Percentiles rank a stretch among this genome's conserved stretches.
These are phyloP conservation scores for Epicampocera succincta DNA, from an alignment of 2,888 invertebrate genomes.

Conservation along the genomic window DNA sequence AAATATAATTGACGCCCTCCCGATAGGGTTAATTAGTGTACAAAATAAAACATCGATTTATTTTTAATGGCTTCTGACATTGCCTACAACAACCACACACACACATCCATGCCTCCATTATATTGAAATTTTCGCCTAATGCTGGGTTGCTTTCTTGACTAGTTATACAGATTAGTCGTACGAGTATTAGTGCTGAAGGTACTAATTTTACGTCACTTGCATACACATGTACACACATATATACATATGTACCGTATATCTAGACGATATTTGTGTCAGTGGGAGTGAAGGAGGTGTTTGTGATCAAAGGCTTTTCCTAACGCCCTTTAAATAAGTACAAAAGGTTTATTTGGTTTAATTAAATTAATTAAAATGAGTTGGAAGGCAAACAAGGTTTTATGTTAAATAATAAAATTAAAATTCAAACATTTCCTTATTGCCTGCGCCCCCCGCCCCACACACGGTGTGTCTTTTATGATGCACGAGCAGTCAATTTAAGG, in stretches of 20 bases:
- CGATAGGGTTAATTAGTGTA: conserved; percentile 2
- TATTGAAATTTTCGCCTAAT: background rate
- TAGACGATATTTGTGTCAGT: conserved; percentile 15
- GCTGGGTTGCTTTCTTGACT: background rate
- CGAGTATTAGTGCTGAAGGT: background rate
- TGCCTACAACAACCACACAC: background rate
- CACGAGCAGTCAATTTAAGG: conserved; percentile 27
- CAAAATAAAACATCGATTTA: conserved; percentile 16
- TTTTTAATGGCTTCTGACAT: background rate
- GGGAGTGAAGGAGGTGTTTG: conserved; percentile 4
- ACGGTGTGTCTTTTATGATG: conserved; percentile 3
- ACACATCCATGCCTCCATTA: conserved; percentile 45
- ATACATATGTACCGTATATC: too few species aligned
- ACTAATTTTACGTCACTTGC: conserved; percentile 17
- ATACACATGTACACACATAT: too few species aligned
- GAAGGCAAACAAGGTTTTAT: conserved; percentile 15
- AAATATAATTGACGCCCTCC: background rate
- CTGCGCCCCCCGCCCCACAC: background rate
- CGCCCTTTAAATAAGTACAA: background rate
- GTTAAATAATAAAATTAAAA: conserved; percentile 14
- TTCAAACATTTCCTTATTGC: conserved; percentile 30
- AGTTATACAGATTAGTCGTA: too few species aligned
- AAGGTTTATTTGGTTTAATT: conserved; percentile 9
- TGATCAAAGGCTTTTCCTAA: conserved; percentile 1
- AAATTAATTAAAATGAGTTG: conserved; percentile 32